Base-by-base conservation (phyloP, 2,113 vertebrate genomes). In the Clarias macrocephalus region DNA sequence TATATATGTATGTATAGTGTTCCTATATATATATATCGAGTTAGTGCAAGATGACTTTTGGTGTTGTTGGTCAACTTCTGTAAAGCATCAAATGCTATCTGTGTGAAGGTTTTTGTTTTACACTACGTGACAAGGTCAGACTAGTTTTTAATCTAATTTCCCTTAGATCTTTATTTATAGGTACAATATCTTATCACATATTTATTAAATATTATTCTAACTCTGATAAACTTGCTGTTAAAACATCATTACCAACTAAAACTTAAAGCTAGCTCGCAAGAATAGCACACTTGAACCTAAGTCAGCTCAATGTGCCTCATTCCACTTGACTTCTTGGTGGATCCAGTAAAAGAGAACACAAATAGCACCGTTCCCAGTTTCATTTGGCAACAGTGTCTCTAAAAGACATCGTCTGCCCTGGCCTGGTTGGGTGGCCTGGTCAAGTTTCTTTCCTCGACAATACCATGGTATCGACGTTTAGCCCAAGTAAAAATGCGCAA, bases 41-140 rank as follows among this genome's bases (percentile, higher is more conserved):
- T 42, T 42, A 42, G 3, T 42, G 3, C 42, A 42, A 42, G 42
- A 42, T 5, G 25, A 16, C 68, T 62, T 79, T 57, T 48, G 83
- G 80, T 81, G 82, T 85, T 37, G 15, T 37, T 28, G 3, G 6
- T 72, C 30, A 85, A 88, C 85, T 87, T 79, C 82, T 89, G 87
- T 30, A 42, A 75, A 19, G 0, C 68, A 86, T 92, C 63, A 79
- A 79, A 79, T 19, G 33, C 66, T 60, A 70, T 76, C 80, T 21
- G 15, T 70, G 28, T 33, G 25, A 70, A 70, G 1, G 28, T 18
- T 28, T 70, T 70, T 70, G 15, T 30, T 33, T 10, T 21, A 37
- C 13, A 25, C 30, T 21, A 37, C 21, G 68, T n/a, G 30, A 5
- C 33, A 18, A 63, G 62, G 25, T 21, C 62, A 10, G 8, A 63